phyloP scores from a whole-genome alignment of 2,888 invertebrate species.

The Melieria picta region DNA sequence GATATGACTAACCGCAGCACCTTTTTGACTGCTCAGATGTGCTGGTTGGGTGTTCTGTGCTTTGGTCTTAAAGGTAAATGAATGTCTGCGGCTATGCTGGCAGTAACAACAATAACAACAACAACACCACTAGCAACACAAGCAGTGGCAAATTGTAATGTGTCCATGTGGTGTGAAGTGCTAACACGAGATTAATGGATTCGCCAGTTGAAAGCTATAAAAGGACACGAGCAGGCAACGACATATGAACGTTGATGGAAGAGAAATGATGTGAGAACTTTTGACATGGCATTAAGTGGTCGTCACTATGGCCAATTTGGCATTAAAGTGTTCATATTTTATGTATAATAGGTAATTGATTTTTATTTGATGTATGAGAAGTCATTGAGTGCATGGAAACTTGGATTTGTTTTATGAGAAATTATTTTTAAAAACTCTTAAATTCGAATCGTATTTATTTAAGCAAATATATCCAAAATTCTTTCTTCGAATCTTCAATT shows the following conservation, averaged over 20 bases:
- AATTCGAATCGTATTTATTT: too few relatives aligned
- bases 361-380: not conserved
- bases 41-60: too few relatives aligned
- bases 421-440: too few relatives aligned
- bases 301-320: too few relatives aligned
- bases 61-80: not conserved
- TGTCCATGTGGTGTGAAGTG: conserved; percentile 33
- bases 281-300: too few relatives aligned
- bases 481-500: too few relatives aligned
- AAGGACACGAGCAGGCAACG: not conserved
- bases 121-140: not conserved
- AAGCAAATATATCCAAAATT: too few relatives aligned
- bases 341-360: not conserved
- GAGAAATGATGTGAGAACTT: too few relatives aligned
- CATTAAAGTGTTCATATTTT: not conserved
- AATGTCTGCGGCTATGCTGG: conserved; percentile 32
- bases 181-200: conserved; percentile 49
- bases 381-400: not conserved
- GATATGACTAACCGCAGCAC: too few relatives aligned
- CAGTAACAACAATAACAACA: conserved; percentile 19
- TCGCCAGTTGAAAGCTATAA: conserved; percentile 2
- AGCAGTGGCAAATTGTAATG: conserved; percentile 2
- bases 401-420: too few relatives aligned
- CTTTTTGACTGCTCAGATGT: too few relatives aligned
- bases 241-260: too few relatives aligned